Conservation (phyloP, 2,113 vertebrate genomes). For the Dasyornis broadbenti region DNA sequence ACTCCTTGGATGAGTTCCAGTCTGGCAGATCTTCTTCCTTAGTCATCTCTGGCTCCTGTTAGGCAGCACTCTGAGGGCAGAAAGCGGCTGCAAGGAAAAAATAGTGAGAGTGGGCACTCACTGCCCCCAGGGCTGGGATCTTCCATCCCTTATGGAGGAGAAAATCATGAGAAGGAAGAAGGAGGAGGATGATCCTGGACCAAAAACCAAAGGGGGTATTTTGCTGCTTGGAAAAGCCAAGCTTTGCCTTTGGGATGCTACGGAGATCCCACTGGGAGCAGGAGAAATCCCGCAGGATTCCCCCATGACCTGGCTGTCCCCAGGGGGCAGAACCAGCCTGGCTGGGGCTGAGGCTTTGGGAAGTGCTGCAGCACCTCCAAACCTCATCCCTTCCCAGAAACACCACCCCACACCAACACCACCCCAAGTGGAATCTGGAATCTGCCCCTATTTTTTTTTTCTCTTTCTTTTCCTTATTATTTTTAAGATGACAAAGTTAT, state of each 20-base stretch:
- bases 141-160: neutral
- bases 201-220: neutral
- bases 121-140: neutral
- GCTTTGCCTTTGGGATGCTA: neutral
- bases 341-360: neutral
- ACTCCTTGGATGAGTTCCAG: conserved; percentile 84
- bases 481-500: neutral
- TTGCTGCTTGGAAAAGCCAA: neutral
- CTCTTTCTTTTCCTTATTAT: neutral
- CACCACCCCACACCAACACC: neutral
- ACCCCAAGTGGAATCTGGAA: neutral
- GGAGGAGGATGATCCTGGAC: neutral
- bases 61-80: neutral
- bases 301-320: neutral
- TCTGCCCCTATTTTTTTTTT: neutral
- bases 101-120: neutral
- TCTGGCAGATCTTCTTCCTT: conserved; percentile 83
- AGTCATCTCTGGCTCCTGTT: conserved; percentile 66
- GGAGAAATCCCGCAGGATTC: neutral
- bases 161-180: neutral
- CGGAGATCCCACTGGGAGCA: neutral
- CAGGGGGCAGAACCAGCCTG: neutral
- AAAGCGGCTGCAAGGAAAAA: neutral
- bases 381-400: neutral
- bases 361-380: neutral